Evolutionary conservation across 1,140 invertebrate species (phyloP).

Genomic region (Thaumatotibia leucotreta): DNA sequence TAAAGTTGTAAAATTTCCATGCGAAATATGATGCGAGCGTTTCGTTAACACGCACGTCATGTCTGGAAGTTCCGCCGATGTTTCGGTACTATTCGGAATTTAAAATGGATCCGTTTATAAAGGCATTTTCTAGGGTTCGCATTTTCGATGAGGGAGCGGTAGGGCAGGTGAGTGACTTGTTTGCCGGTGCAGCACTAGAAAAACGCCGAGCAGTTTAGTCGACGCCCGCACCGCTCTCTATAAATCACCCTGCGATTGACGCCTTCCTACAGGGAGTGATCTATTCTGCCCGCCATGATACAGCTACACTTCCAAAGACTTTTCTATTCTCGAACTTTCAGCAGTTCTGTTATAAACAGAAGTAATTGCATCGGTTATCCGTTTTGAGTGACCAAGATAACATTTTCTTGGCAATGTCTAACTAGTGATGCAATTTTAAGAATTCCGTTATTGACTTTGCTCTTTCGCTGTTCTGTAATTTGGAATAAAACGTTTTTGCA

Average conservation of each 20-base stretch:
- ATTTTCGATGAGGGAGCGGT: slow-evolving; percentile 69
- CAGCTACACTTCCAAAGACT: slow-evolving; percentile 61
- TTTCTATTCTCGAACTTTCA: slow-evolving; percentile 21
- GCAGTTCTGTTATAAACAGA: neutral
- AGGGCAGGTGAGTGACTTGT: slow-evolving; percentile 72
- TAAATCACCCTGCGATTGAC: slow-evolving; percentile 73
- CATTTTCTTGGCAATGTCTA: neutral
- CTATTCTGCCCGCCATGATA: slow-evolving; percentile 69
- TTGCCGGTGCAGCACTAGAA: slow-evolving; percentile 64
- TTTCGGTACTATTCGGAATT: slow-evolving; percentile 69
- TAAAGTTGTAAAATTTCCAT: slow-evolving; percentile 48
- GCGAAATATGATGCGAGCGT: slow-evolving; percentile 63
- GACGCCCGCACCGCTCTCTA: slow-evolving; percentile 54
- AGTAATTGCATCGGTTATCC: neutral
- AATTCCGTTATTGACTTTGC: neutral
- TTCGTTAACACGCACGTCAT: slow-evolving; percentile 71
- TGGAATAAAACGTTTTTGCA: neutral
- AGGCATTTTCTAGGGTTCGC: slow-evolving; percentile 65
- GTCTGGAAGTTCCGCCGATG: slow-evolving; percentile 66
- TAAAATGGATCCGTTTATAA: slow-evolving; percentile 73
- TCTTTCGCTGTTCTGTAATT: neutral
- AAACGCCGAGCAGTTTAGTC: slow-evolving; percentile 68
- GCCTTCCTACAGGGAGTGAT: slow-evolving; percentile 72
- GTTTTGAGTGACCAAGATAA: neutral
- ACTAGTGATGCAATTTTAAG: neutral